A percentile compares a stretch with the other conserved stretches of the same genome.
Conservation (phyloP, 2,888 invertebrate genomes). For the Tachystola acroxantha region DNA sequence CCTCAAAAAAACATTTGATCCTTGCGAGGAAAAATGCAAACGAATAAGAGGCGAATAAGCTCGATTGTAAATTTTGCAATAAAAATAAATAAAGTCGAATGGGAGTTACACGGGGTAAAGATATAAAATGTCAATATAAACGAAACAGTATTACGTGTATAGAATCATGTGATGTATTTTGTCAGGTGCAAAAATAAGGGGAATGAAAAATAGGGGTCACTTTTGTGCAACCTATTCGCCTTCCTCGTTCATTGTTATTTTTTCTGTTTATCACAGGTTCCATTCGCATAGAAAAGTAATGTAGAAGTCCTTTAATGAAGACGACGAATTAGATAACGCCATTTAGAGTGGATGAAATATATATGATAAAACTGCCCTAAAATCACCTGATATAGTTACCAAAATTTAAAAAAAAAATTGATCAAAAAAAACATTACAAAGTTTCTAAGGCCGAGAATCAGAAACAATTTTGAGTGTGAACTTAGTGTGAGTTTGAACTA, state of each 20-base stretch:
- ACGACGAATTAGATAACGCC: too few relatives aligned
- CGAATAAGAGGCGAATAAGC: not conserved
- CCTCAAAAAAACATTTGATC: not conserved
- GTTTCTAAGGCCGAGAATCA: too few relatives aligned
- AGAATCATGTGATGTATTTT: conserved; percentile 46
- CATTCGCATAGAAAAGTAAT: too few relatives aligned
- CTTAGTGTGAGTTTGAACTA: too few relatives aligned
- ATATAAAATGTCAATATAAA: conserved; percentile 54
- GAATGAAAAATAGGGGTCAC: not conserved
- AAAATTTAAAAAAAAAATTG: too few relatives aligned
- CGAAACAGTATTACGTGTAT: conserved; percentile 49
- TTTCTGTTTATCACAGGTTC: too few relatives aligned
- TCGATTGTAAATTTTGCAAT: conserved; percentile 19
- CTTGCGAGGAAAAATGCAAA: not conserved
- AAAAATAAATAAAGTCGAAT: conserved; percentile 30
- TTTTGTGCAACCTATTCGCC: not conserved
- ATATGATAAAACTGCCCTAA: too few relatives aligned
- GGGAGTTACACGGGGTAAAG: conserved; percentile 26
- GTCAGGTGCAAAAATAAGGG: conserved; percentile 48
- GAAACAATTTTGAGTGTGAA: too few relatives aligned
- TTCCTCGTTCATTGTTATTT: not conserved
- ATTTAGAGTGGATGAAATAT: too few relatives aligned
- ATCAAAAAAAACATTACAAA: too few relatives aligned
- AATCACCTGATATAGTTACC: too few relatives aligned
- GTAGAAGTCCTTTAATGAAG: too few relatives aligned